These are phyloP conservation scores for Cryptotermes secundus DNA, from an alignment of 1,140 invertebrate genomes.

Conservation along the genomic window DNA sequence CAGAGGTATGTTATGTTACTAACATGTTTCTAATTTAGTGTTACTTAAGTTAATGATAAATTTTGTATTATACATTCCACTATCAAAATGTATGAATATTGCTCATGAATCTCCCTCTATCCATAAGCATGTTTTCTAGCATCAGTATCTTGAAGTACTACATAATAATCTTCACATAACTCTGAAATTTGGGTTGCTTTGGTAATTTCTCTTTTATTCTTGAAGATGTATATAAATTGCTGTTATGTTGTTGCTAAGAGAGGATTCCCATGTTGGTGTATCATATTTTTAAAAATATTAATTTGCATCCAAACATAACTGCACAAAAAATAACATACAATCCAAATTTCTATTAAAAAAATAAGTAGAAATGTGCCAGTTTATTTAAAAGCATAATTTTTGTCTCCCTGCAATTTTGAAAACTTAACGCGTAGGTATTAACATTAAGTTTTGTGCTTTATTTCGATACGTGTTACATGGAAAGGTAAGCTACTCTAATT, in stretches of 20 bases:
- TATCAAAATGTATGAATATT: neutral
- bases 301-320: neutral
- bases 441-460: neutral
- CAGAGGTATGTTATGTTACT: neutral
- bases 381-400: neutral
- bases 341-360: neutral
- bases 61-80: neutral
- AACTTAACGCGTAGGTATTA: neutral
- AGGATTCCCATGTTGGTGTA: constrained; percentile 31
- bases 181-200: neutral
- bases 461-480: constrained; percentile 17
- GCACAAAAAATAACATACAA: neutral
- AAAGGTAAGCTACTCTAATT: constrained; percentile 26
- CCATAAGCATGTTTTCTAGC: neutral
- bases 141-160: neutral
- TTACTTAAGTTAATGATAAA: neutral
- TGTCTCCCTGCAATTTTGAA: neutral
- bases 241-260: constrained; percentile 26
- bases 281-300: neutral
- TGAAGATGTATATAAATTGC: neutral
- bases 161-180: neutral
- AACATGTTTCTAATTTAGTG: neutral
- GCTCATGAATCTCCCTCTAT: neutral
- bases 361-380: neutral
- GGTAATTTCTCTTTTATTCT: neutral